A percentile compares a stretch with the other conserved stretches of the same genome.
These are phyloP conservation scores for Anguilla marmorata DNA, from an alignment of 2,797 vertebrate genomes.

Conservation along the genomic window DNA sequence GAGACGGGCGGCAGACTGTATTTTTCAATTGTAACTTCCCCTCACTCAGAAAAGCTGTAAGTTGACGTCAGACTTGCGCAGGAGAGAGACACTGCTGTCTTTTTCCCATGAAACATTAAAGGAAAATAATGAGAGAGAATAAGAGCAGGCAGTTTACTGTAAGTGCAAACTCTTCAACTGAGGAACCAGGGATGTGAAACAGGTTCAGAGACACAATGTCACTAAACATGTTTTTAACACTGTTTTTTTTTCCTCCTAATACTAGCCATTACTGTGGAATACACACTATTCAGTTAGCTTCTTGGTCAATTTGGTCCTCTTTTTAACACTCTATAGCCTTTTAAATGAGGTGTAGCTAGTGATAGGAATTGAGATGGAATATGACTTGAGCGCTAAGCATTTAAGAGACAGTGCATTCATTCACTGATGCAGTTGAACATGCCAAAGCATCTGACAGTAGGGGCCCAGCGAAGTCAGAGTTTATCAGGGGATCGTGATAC, in stretches of 20 bases:
- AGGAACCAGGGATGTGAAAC: background rate
- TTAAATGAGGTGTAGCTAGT: background rate
- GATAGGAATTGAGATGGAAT: background rate
- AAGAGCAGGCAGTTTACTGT: background rate
- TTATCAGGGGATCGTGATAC: background rate
- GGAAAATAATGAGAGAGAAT: background rate
- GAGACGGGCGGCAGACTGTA: background rate
- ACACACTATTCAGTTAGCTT: no score
- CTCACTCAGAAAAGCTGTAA: background rate
- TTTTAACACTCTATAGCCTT: background rate
- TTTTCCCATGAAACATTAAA: background rate
- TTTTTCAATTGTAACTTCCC: background rate
- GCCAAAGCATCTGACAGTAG: background rate
- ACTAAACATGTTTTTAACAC: no score
- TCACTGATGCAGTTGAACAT: background rate
- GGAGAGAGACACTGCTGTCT: background rate
- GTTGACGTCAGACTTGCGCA: background rate
- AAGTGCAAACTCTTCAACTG: background rate
- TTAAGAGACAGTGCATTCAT: background rate
- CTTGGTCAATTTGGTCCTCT: no score
- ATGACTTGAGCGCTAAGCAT: background rate
- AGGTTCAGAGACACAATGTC: no score
- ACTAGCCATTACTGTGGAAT: no score
- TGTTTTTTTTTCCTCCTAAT: no score
- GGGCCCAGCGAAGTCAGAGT: background rate